Evolutionary conservation across 2,113 vertebrate species (phyloP).

Genomic region (Grantiella picta): DNA sequence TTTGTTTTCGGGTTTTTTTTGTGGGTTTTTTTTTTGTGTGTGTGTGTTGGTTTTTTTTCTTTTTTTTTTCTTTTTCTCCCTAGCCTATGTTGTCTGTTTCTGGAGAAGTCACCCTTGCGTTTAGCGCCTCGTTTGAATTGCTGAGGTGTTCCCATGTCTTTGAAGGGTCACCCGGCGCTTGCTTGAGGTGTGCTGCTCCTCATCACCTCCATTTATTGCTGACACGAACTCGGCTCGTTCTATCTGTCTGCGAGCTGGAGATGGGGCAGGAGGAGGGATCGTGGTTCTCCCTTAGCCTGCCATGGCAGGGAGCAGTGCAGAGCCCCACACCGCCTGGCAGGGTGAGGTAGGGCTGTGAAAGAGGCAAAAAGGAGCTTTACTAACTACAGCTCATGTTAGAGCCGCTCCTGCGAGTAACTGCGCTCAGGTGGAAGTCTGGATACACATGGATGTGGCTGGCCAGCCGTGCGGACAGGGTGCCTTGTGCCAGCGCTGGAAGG

Average conservation of each 20-base stretch:
- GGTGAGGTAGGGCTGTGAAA: not conserved
- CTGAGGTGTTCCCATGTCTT: not conserved
- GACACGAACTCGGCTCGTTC: not conserved
- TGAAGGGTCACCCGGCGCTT: not conserved
- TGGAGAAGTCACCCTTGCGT: not conserved
- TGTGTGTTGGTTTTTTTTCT: too few species aligned
- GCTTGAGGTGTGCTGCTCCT: not conserved
- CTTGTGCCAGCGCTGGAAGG: accelerated
- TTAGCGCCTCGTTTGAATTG: not conserved
- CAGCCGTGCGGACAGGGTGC: not conserved
- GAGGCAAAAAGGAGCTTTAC: too few species aligned
- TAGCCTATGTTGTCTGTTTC: not conserved
- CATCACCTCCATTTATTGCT: not conserved
- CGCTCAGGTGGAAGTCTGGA: accelerated
- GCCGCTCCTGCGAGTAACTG: accelerated
- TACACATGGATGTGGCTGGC: accelerated
- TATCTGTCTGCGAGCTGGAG: not conserved
- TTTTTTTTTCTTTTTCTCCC: too few species aligned
- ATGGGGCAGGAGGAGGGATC: not conserved
- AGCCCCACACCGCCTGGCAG: accelerated
- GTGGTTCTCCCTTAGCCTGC: not conserved
- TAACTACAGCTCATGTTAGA: not conserved
- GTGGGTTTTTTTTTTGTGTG: too few species aligned
- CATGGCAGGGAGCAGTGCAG: not conserved
- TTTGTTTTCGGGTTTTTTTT: not conserved